These are phyloP conservation scores for Acleris laterana DNA, from an alignment of 2,888 invertebrate species.

Conservation along the genomic window DNA sequence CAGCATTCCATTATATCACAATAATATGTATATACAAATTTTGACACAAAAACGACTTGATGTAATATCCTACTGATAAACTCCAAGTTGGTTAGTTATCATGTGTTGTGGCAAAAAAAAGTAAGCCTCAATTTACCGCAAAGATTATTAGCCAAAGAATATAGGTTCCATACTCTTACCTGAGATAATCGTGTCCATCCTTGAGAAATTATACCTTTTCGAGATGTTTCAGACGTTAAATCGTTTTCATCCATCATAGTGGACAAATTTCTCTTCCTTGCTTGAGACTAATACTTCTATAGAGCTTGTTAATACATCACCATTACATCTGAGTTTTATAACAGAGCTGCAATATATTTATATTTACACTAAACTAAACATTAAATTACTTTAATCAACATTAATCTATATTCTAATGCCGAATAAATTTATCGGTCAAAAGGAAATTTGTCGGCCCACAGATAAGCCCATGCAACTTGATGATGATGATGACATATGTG, in stretches of 20 bases:
- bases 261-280: conserved; percentile 50
- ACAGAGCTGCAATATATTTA: conserved; percentile 10
- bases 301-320: conserved; percentile 53
- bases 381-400: conserved; percentile 24
- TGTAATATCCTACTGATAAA: conserved; percentile 13
- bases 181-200: conserved; percentile 88
- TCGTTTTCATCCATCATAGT: conserved; percentile 89
- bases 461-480: conserved; percentile 25
- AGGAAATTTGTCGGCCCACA: conserved; percentile 31
- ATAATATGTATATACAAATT: not conserved
- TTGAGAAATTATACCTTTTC: conserved; percentile 87
- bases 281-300: conserved; percentile 37
- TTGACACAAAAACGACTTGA: conserved; percentile 9
- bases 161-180: conserved; percentile 65
- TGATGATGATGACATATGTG: conserved; percentile 36
- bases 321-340: conserved; percentile 35
- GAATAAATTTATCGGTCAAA: conserved; percentile 30
- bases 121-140: not conserved
- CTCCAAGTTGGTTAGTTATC: conserved; percentile 30
- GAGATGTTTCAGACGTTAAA: conserved; percentile 83
- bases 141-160: not conserved
- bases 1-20: not conserved
- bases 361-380: conserved; percentile 24
- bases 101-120: conserved; percentile 13
- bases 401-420: conserved; percentile 17